Base-by-base conservation (phyloP, 37 sponge, comb jelly and placozoan genomes). In the Aphrocallistes beatrix region DNA sequence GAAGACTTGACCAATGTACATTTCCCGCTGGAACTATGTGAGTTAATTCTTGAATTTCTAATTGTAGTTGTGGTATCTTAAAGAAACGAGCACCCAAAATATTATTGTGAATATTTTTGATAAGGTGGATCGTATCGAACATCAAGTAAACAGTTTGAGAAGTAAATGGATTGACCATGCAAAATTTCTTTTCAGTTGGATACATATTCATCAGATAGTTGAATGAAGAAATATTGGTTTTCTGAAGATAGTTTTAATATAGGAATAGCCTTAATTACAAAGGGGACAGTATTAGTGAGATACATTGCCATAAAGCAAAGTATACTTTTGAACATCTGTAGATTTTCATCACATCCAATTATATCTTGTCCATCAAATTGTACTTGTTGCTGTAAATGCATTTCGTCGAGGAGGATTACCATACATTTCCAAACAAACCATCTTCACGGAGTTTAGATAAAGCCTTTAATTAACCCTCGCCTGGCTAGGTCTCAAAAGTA, bases 291-390 rank as follows among this genome's bases (percentile, higher is more conserved):
- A 60, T 60, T 60, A 32, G 75, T 60, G 75, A 60, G 75, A 60
- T 19, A 60, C 75, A 60, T 13, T 13, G 75, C 75, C 75, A 60
- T 60, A 60, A 60, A 60, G 21, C 75, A 60, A 60, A 60, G 75
- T 21, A 32, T 60, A 30, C 75, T 60, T 30, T 28, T 60, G 75
- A 19, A 60, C 75, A 60, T 60, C 3, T 60, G 75, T 3, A 60
- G 75, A 60, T 60, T 13, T 60, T n/a, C n/a, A n/a, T n/a, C n/a
- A n/a, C n/a, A n/a, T n/a, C n/a, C n/a, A n/a, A n/a, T n/a, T n/a
- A n/a, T n/a, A n/a, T n/a, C n/a, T n/a, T n/a, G n/a, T n/a, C n/a
- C n/a, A n/a, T n/a, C n/a, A n/a, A n/a, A n/a, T n/a, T n/a, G n/a
- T n/a, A n/a, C n/a, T n/a, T n/a, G n/a, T n/a, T n/a, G n/a, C n/a